Conservation (phyloP, 2,888 invertebrate genomes). For the Ectemnius continuus region DNA sequence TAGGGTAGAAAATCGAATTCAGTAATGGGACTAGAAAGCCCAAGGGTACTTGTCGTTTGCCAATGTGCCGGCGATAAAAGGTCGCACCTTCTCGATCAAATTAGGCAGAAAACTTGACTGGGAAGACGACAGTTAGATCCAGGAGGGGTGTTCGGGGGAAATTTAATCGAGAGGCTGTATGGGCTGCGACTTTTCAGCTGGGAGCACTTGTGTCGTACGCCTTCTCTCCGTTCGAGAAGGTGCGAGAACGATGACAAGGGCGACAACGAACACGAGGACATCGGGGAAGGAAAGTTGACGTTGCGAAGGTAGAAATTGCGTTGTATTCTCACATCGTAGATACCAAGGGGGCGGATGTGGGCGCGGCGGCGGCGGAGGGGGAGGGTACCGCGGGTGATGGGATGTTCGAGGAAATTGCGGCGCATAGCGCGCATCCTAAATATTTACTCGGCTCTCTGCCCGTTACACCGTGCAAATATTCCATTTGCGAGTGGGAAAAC, state of each 20-base stretch:
- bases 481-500: conserved; percentile 57
- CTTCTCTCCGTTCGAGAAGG: too few species aligned
- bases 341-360: not conserved
- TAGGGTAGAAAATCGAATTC: too few species aligned
- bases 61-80: too few species aligned
- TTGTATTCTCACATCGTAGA: conserved; percentile 52
- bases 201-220: conserved; percentile 23
- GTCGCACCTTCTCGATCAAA: too few species aligned
- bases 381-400: too few species aligned
- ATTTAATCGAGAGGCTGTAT: conserved; percentile 24
- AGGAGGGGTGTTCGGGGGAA: not conserved
- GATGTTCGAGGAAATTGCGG: conserved; percentile 54
- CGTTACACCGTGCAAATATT: conserved; percentile 63
- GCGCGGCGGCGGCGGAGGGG: too few species aligned
- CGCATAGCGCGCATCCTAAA: conserved; percentile 61
- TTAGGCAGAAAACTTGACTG: too few species aligned
- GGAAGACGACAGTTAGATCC: not conserved
- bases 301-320: conserved; percentile 49
- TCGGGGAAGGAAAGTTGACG: conserved; percentile 44
- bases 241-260: too few species aligned
- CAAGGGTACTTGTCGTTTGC: too few species aligned
- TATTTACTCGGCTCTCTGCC: conserved; percentile 61
- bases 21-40: too few species aligned
- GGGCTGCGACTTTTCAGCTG: conserved; percentile 28
- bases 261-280: not conserved